phyloP scores from a whole-genome alignment of 1,140 invertebrate species.

The Latrodectus geometricus region DNA sequence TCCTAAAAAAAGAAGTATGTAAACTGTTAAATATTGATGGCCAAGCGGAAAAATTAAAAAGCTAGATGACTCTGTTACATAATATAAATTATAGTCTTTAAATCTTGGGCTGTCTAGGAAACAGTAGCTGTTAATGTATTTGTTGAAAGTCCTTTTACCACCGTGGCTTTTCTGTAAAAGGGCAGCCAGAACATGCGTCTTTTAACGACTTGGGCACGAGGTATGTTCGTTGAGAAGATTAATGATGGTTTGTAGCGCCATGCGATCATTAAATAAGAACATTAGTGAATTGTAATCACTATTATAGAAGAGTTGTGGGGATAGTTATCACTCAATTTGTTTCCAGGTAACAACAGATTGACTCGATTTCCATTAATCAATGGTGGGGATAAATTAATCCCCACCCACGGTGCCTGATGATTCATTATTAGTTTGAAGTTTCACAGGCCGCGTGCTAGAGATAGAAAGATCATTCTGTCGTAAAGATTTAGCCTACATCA shows the following conservation, averaged over 20 bases:
- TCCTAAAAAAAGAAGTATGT: too few species aligned
- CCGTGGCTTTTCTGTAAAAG: too few species aligned
- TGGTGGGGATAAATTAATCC: neutral
- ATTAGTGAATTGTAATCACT: constrained; percentile 29
- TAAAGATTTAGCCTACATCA: too few species aligned
- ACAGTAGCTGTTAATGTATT: too few species aligned
- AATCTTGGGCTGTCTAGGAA: too few species aligned
- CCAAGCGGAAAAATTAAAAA: too few species aligned
- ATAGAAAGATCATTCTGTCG: too few species aligned
- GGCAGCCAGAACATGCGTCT: neutral
- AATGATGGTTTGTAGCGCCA: constrained; percentile 46
- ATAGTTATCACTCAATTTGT: constrained; percentile 3
- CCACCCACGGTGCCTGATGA: neutral
- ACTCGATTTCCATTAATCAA: neutral
- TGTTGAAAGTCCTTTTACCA: too few species aligned
- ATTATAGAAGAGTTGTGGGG: constrained; percentile 20
- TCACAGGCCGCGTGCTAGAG: too few species aligned
- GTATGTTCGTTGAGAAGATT: neutral
- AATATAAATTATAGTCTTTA: too few species aligned
- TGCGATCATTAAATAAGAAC: constrained; percentile 30
- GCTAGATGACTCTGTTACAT: too few species aligned
- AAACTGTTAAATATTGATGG: too few species aligned
- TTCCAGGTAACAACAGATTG: neutral
- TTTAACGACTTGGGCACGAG: neutral
- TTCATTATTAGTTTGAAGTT: neutral